Base-by-base conservation (phyloP, 2,888 invertebrate genomes). In the Mimas tiliae region DNA sequence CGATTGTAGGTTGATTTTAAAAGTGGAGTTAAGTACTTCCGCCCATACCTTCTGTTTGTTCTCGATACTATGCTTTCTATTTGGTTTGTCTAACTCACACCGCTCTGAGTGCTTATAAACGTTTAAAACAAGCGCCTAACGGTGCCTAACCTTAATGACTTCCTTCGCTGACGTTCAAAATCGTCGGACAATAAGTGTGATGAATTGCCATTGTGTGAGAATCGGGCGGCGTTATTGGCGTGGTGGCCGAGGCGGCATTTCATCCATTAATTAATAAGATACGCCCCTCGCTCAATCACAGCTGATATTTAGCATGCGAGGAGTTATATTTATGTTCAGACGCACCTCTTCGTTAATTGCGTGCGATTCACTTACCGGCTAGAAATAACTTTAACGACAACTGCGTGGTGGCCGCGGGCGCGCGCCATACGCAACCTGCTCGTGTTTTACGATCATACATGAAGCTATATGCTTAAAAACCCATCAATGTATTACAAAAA, bases 101-200 rank as follows among this genome's bases (percentile, higher is more conserved):
- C 74, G 69, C 72, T 75, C 77, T 84, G 85, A 84, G 85, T 58
- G 42, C 1, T 42, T 83, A 78, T 78, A 80, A 84, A 87, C 80
- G 83, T 80, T 85, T 79, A 74, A 83, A 88, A 85, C 76, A 83
- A 81, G 79, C 81, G 81, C 76, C 81, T 88, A 87, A 85, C 82
- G 81, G 83, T 76, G 75, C 74, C 74, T 77, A 76, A 74, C 75
- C 84, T 83, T 90, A 90, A 91, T 91, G 88, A 88, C 88, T 90
- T 91, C 88, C 86, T 88, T 85, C 81, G 90, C 88, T 91, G 91
- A 92, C 91, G 90, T 88, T 84, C 83, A 73, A 86, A 89, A 89
- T 91, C 89, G 87, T 88, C 91, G 84, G 88, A 90, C 89, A 90
- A 90, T 89, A 88, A 90, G 86, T 88, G 83, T 90, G 90, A 91